Evolutionary conservation across 2,888 invertebrate genomes (phyloP).

Genomic region (Gari tellinella): DNA sequence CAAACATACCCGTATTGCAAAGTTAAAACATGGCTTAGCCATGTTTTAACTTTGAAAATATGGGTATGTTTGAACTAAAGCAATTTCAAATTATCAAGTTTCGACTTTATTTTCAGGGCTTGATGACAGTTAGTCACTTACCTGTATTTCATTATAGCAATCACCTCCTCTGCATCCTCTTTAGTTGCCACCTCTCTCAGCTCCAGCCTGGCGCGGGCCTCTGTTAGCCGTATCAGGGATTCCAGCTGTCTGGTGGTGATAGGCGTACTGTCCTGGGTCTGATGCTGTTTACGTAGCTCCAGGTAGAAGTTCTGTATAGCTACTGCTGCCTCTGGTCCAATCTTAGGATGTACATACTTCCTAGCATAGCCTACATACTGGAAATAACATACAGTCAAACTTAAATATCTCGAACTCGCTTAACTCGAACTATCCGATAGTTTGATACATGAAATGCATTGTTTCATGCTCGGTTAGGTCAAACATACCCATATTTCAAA

Average conservation of each 20-base stretch:
- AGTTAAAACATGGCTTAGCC: no score
- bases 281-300: slow-evolving; percentile 89
- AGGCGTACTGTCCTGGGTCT: slow-evolving; percentile 89
- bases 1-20: no score
- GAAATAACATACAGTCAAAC: background rate
- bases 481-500: no score
- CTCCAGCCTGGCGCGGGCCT: slow-evolving; percentile 94
- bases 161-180: slow-evolving; percentile 93
- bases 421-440: no score
- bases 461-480: no score
- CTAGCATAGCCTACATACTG: slow-evolving; percentile 95
- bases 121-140: no score
- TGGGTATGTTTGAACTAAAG: no score
- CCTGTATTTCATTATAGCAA: slow-evolving; percentile 93
- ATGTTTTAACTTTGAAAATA: no score
- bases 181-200: slow-evolving; percentile 92
- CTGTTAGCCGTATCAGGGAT: slow-evolving; percentile 93
- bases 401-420: no score
- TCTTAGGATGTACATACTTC: slow-evolving; percentile 92
- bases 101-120: no score
- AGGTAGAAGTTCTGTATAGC: slow-evolving; percentile 92
- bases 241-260: slow-evolving; percentile 95
- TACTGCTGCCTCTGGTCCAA: slow-evolving; percentile 90
- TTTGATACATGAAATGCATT: no score
- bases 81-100: no score